Percentiles rank a stretch among this genome's conserved stretches.
Conservation (phyloP, 2,888 invertebrate genomes). For the Pammene aurita region DNA sequence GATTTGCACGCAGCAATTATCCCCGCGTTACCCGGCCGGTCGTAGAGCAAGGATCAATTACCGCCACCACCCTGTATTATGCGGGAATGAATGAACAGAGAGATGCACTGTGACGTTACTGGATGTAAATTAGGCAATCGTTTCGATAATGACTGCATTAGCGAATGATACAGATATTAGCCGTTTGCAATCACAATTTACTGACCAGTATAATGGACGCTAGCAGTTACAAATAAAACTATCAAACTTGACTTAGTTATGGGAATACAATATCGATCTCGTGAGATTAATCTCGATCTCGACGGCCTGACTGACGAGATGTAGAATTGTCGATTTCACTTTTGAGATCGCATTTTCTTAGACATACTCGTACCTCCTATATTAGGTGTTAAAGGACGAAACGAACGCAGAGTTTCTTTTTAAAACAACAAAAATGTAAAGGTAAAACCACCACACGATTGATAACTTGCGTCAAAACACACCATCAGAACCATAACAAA, state of each 20-base stretch:
- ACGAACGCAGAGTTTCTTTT: too few relatives aligned
- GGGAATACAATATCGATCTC: too few relatives aligned
- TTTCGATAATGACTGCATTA: conserved; percentile 1
- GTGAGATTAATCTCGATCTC: too few relatives aligned
- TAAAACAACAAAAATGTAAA: too few relatives aligned
- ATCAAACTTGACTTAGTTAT: too few relatives aligned
- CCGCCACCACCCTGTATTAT: conserved; percentile 38
- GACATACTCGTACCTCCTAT: too few relatives aligned
- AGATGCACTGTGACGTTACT: conserved; percentile 28
- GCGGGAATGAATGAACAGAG: conserved; percentile 33
- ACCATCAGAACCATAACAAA: conserved; percentile 18
- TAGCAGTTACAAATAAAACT: too few relatives aligned
- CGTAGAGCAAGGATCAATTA: conserved; percentile 50
- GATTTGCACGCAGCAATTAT: conserved; percentile 68
- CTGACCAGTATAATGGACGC: too few relatives aligned
- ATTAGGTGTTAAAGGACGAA: too few relatives aligned
- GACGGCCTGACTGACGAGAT: too few relatives aligned
- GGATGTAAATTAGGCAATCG: conserved; percentile 17
- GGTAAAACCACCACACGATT: not conserved
- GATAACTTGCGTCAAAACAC: conserved; percentile 11
- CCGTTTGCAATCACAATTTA: not conserved
- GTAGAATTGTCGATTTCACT: too few relatives aligned
- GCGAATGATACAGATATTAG: not conserved
- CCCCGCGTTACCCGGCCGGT: conserved; percentile 51
- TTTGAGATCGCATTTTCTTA: too few relatives aligned